Percentiles rank a stretch among this genome's conserved stretches.
These are phyloP conservation scores for Steinernema khuongi DNA, from an alignment of 1,140 invertebrate species.

Conservation along the genomic window DNA sequence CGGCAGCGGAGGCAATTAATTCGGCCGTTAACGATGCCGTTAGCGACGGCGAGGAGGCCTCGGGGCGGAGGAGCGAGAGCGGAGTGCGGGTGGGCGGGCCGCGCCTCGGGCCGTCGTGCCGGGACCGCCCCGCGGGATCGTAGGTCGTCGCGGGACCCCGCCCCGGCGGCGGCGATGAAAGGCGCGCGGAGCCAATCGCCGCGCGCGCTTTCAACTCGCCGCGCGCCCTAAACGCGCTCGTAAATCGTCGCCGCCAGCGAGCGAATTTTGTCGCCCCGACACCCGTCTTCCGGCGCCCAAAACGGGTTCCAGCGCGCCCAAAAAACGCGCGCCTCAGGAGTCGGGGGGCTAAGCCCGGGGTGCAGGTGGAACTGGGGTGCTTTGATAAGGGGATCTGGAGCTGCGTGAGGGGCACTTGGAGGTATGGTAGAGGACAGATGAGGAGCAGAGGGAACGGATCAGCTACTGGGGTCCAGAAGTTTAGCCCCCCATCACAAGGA, in stretches of 20 bases:
- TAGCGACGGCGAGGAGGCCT: constrained; percentile 16
- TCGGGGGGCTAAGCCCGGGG: too few relatives aligned
- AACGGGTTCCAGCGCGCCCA: too few relatives aligned
- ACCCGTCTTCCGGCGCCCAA: too few relatives aligned
- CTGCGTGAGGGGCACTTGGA: too few relatives aligned
- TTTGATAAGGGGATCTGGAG: too few relatives aligned
- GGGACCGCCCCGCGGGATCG: constrained; percentile 8
- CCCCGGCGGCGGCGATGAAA: neutral
- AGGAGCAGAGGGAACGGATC: too few relatives aligned
- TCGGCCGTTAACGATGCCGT: constrained; percentile 16
- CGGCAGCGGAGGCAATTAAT: constrained; percentile 6
- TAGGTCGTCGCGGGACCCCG: neutral
- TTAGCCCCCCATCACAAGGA: too few relatives aligned
- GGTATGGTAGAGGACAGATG: too few relatives aligned
- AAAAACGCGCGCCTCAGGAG: too few relatives aligned
- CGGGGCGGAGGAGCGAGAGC: constrained; percentile 14
- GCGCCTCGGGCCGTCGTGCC: neutral
- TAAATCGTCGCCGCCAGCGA: constrained; percentile 14
- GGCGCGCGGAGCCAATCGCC: neutral
- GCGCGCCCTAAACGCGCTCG: constrained; percentile 8
- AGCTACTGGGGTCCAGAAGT: too few relatives aligned
- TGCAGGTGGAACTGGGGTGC: too few relatives aligned
- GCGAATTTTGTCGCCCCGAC: constrained; percentile 10
- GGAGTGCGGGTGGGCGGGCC: constrained; percentile 9
- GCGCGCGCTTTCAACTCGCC: neutral